Evolutionary conservation across 2,113 vertebrate genomes (phyloP).

Genomic region (Protobothrops flavoviridis): DNA sequence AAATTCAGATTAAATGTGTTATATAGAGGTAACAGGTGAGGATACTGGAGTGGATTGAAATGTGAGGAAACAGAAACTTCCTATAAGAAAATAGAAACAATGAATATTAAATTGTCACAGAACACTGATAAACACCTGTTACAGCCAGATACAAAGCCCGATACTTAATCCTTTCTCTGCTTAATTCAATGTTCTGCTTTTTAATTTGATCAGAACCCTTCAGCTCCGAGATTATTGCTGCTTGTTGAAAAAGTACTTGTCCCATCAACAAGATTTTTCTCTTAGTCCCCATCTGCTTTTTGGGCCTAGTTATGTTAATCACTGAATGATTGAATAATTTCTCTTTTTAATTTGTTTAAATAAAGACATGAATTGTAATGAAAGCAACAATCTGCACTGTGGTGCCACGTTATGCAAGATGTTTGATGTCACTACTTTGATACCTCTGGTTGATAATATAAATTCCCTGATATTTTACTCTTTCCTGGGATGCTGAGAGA

Average conservation of each 20-base stretch:
- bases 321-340: conserved; percentile 58
- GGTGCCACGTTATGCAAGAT: neutral
- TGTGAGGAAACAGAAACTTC: conserved; percentile 24
- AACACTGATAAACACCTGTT: conserved; percentile 61
- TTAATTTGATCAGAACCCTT: conserved; percentile 60
- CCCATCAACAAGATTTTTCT: neutral
- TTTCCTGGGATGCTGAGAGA: neutral
- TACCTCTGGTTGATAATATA: neutral
- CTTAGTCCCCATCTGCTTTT: conserved; percentile 46
- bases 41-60: accelerated
- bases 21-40: neutral
- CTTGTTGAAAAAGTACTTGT: conserved; percentile 40
- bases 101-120: conserved; percentile 62
- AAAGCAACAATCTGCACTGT: neutral
- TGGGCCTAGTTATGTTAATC: conserved; percentile 54
- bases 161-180: conserved; percentile 55
- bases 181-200: conserved; percentile 55
- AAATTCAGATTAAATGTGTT: neutral
- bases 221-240: conserved; percentile 47
- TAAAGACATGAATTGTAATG: neutral
- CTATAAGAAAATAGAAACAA: conserved; percentile 49
- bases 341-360: conserved; percentile 27
- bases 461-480: neutral
- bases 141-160: conserved; percentile 49
- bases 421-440: neutral